Conservation (phyloP, 1,140 invertebrate species). For the Cyclargus thomasi region DNA sequence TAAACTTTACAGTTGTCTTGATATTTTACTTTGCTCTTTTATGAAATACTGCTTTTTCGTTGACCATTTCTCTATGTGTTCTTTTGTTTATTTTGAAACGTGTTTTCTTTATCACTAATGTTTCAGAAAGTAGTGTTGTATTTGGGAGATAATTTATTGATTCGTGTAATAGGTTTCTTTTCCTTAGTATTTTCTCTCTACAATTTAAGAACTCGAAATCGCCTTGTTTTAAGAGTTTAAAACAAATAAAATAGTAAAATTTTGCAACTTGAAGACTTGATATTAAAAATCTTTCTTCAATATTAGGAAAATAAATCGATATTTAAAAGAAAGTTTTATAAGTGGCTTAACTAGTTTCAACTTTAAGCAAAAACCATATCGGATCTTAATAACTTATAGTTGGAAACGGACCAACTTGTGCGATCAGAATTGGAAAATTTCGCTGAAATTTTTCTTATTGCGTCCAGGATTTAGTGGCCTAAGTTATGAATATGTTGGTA, state of each 20-base stretch:
- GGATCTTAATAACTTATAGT: neutral
- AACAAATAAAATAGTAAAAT: neutral
- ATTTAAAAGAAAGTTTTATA: constrained; percentile 1
- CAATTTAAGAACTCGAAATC: too few relatives aligned
- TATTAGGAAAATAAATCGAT: neutral
- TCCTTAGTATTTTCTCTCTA: too few relatives aligned
- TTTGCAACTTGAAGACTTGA: neutral
- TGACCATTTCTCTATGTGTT: too few relatives aligned
- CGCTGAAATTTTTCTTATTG: neutral
- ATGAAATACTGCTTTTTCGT: too few relatives aligned
- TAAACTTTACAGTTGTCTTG: neutral
- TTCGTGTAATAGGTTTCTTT: too few relatives aligned
- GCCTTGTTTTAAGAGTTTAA: neutral
- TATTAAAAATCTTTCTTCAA: constrained; percentile 4
- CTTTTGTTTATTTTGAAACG: too few relatives aligned
- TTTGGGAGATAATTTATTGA: too few relatives aligned
- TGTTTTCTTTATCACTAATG: too few relatives aligned
- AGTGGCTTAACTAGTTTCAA: neutral
- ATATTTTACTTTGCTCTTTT: neutral
- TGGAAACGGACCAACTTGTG: neutral
- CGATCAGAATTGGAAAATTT: neutral
- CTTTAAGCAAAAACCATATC: neutral
- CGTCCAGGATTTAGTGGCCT: too few relatives aligned
- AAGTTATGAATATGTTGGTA: too few relatives aligned
- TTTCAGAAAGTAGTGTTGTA: too few relatives aligned